Conservation (phyloP, 2,797 vertebrate species). For the Diplodus puntazzo region DNA sequence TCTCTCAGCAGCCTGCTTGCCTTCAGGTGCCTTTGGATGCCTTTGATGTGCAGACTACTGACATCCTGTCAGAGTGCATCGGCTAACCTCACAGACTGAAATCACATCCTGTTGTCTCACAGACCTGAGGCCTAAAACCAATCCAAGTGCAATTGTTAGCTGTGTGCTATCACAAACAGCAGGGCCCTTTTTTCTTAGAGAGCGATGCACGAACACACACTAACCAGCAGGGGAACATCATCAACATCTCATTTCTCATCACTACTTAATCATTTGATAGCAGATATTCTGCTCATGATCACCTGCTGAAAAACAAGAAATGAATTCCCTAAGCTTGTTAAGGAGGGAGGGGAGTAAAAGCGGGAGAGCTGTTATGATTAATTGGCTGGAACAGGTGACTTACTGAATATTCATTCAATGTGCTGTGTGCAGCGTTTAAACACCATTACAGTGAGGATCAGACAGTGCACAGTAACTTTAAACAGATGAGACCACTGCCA, state of each 20-base stretch:
- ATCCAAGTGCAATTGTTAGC: neutral
- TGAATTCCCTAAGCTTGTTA: slow-evolving; percentile 14
- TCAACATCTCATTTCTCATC: neutral
- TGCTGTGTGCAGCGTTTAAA: slow-evolving; percentile 9
- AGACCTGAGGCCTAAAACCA: neutral
- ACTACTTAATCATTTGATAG: neutral
- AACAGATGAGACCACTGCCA: neutral
- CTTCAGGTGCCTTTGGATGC: slow-evolving; percentile 9
- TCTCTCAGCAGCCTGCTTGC: neutral
- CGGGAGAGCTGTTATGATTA: slow-evolving; percentile 6
- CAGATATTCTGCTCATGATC: slow-evolving; percentile 8
- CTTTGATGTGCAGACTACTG: slow-evolving; percentile 3
- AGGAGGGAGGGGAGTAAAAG: neutral
- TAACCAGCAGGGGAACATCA: neutral
- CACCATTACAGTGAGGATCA: slow-evolving; percentile 1
- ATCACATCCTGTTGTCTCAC: slow-evolving; percentile 12
- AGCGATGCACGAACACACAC: neutral
- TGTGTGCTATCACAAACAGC: neutral
- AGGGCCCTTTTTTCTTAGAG: neutral
- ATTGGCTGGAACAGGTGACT: slow-evolving; percentile 24
- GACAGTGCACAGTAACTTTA: neutral
- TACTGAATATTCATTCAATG: slow-evolving; percentile 16
- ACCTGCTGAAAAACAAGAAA: neutral
- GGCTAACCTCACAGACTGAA: slow-evolving; percentile 30
- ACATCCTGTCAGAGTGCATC: slow-evolving; percentile 24